Evolutionary conservation across 2,113 vertebrate species (phyloP).

Genomic region (Phycodurus eques): DNA sequence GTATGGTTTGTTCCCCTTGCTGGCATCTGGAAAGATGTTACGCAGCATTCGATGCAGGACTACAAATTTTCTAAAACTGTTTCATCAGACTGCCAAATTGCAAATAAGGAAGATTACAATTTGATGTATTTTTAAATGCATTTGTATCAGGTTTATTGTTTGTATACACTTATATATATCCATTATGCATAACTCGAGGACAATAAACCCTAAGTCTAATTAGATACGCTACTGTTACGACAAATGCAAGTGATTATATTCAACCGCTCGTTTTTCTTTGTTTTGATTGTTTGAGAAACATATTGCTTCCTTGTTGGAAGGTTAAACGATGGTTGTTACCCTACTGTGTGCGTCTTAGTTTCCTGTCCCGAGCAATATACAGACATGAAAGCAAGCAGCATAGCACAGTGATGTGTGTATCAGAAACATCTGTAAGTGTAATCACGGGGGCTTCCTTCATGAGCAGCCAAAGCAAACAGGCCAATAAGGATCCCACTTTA

Average conservation of each 20-base stretch:
- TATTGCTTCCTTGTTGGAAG: conserved; percentile 61
- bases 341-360: conserved; percentile 35
- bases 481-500: conserved; percentile 99
- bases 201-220: too few relatives aligned
- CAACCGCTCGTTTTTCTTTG: background rate
- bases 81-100: too few relatives aligned
- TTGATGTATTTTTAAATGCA: too few relatives aligned
- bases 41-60: too few relatives aligned
- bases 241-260: background rate
- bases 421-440: conserved; percentile 96
- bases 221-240: too few relatives aligned
- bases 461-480: conserved; percentile 98
- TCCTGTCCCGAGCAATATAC: conserved; percentile 27
- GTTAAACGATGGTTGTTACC: conserved; percentile 54
- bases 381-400: conserved; percentile 74
- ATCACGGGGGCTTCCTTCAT: conserved; percentile 94
- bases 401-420: conserved; percentile 80
- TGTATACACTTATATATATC: too few relatives aligned
- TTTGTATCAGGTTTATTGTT: too few relatives aligned
- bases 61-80: too few relatives aligned
- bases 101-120: too few relatives aligned
- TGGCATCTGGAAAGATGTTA: too few relatives aligned
- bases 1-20: too few relatives aligned
- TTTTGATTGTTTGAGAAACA: background rate
- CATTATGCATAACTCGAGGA: too few relatives aligned